These are phyloP conservation scores for Holothuria leucospilota DNA, from an alignment of 53 echinoderm and acorn worm species.

Conservation along the genomic window DNA sequence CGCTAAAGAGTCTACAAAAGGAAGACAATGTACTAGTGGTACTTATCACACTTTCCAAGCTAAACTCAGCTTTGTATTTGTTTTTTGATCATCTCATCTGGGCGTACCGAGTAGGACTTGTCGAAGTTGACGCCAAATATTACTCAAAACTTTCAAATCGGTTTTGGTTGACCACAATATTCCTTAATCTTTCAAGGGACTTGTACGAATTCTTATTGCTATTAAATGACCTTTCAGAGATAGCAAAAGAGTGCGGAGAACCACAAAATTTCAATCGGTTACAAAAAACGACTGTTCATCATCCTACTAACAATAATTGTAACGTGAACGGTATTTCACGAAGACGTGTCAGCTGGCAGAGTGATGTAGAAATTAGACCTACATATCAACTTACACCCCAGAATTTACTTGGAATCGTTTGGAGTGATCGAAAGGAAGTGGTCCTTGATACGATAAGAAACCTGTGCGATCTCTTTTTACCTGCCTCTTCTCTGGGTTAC, in stretches of 20 bases:
- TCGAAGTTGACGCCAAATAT: conserved; percentile 70
- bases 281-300: not conserved
- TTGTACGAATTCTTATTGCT: conserved; percentile 76
- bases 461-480: conserved; percentile 83
- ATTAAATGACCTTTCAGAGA: conserved; percentile 44
- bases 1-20: conserved; percentile 75
- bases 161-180: conserved; percentile 93
- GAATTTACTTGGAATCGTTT: conserved; percentile 10
- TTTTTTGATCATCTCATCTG: conserved; percentile 93
- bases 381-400: not conserved
- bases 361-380: conserved; percentile 2
- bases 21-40: conserved; percentile 80
- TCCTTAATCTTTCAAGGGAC: conserved; percentile 81
- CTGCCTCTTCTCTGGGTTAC: conserved; percentile 84
- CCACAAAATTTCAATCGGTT: not conserved
- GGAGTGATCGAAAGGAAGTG: conserved; percentile 58
- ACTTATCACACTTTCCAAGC: conserved; percentile 86
- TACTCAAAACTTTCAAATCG: conserved; percentile 80
- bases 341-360: conserved; percentile 50
- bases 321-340: conserved; percentile 1
- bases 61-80: conserved; percentile 94
- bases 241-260: conserved; percentile 28
- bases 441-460: conserved; percentile 87
- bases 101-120: conserved; percentile 79
- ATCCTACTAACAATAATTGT: not conserved